These are phyloP conservation scores for Mythimna impura DNA, from an alignment of 2,888 invertebrate species.

Conservation along the genomic window DNA sequence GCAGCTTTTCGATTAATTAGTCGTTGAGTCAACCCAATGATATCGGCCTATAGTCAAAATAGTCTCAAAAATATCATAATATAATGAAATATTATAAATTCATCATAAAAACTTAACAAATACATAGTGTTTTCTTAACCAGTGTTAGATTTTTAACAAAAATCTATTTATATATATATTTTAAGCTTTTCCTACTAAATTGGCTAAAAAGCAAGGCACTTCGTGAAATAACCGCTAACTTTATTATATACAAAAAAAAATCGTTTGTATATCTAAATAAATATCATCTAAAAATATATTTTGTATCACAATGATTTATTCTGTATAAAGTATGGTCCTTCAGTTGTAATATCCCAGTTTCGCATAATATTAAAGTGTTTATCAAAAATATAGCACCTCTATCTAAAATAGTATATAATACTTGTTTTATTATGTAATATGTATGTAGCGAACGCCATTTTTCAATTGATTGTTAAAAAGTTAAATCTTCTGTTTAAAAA, in stretches of 20 bases:
- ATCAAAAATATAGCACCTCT: conserved; percentile 75
- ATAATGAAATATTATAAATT: conserved; percentile 74
- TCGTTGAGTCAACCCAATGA: conserved; percentile 32
- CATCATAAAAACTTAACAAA: conserved; percentile 81
- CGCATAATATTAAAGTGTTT: conserved; percentile 44
- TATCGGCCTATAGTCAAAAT: conserved; percentile 37
- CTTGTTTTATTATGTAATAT: conserved; percentile 55
- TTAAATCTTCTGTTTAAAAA: conserved; percentile 13
- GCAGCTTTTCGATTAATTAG: conserved; percentile 16
- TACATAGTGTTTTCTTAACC: conserved; percentile 79
- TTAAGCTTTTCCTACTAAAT: conserved; percentile 67
- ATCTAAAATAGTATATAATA: conserved; percentile 67
- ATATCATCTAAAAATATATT: conserved; percentile 85
- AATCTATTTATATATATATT: conserved; percentile 64
- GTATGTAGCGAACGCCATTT: conserved; percentile 19
- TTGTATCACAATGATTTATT: conserved; percentile 81
- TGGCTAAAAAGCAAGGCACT: conserved; percentile 79
- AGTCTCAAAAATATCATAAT: conserved; percentile 59
- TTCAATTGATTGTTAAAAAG: conserved; percentile 7
- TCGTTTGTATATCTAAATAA: conserved; percentile 74
- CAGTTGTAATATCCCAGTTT: conserved; percentile 69
- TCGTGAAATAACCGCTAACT: conserved; percentile 66
- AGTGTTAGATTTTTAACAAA: conserved; percentile 78
- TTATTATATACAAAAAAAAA: conserved; percentile 74
- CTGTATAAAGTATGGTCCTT: conserved; percentile 82